phyloP scores from a whole-genome alignment of 2,113 vertebrate species.

The Brachypodius melanocephalos region DNA sequence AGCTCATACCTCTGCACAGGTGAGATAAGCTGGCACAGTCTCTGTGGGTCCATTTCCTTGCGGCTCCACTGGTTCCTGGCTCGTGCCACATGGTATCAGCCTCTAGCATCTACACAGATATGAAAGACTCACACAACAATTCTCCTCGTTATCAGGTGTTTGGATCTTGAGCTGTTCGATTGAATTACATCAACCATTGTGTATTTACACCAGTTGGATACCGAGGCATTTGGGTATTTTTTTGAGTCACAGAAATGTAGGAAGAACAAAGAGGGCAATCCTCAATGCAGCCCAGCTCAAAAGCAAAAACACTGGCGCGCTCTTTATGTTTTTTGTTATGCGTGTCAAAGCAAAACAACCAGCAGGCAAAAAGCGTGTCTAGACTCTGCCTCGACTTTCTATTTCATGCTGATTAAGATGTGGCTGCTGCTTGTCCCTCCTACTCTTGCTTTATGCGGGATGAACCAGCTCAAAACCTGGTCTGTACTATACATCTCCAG shows the following conservation, averaged over 20 bases:
- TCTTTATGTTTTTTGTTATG: not conserved
- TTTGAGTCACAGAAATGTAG: not conserved
- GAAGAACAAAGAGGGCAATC: not conserved
- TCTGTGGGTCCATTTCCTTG: not conserved
- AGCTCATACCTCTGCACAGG: not conserved
- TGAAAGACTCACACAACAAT: not conserved
- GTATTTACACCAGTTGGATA: not conserved
- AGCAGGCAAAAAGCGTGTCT: not conserved
- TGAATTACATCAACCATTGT: not conserved
- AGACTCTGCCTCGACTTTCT: not conserved
- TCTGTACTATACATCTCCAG: not conserved
- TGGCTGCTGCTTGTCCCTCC: not conserved
- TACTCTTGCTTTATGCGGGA: rapidly evolving
- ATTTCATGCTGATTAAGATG: not conserved
- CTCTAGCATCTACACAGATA: not conserved
- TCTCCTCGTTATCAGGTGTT: not conserved
- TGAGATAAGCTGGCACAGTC: not conserved
- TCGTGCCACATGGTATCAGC: not conserved
- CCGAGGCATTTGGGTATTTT: not conserved
- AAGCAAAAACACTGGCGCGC: not conserved
- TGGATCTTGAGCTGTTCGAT: not conserved
- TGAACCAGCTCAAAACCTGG: not conserved
- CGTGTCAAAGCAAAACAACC: not conserved
- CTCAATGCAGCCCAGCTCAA: not conserved
- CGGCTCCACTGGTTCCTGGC: not conserved